These are phyloP conservation scores for Poecilus cupreus DNA, from an alignment of 2,888 invertebrate genomes.

Conservation along the genomic window DNA sequence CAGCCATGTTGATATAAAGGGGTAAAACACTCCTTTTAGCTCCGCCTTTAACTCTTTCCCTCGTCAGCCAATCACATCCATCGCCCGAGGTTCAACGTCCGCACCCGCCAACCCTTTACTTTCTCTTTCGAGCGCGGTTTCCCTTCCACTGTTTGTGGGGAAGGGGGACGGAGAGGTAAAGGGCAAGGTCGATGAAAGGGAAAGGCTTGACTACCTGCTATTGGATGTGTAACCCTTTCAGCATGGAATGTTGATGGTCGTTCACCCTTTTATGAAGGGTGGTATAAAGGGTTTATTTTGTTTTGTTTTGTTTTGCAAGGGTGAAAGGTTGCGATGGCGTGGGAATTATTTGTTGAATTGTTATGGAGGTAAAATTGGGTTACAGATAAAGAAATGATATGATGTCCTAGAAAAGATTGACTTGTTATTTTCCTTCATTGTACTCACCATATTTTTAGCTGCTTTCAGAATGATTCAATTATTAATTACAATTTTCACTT, in stretches of 20 bases:
- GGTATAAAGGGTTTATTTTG: not conserved
- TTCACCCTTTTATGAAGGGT: conserved; percentile 17
- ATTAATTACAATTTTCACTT: too few relatives aligned
- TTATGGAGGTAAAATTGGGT: too few relatives aligned
- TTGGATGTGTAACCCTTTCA: conserved; percentile 35
- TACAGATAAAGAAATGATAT: too few relatives aligned
- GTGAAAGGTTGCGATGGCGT: not conserved
- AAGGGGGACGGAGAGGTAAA: not conserved
- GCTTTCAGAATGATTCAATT: too few relatives aligned
- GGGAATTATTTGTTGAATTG: too few relatives aligned
- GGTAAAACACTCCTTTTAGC: not conserved
- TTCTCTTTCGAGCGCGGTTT: not conserved
- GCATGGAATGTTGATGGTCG: not conserved
- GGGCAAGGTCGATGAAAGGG: not conserved
- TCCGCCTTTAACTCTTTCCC: conserved; percentile 24
- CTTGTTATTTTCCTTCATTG: too few relatives aligned
- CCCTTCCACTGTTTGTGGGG: not conserved
- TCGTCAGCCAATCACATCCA: not conserved
- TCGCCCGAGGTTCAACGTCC: not conserved
- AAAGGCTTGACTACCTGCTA: conserved; percentile 28
- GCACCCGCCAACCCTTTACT: conserved; percentile 33
- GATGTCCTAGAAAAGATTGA: too few relatives aligned
- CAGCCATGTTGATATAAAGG: not conserved
- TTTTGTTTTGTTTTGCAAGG: not conserved
- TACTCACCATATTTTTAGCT: too few relatives aligned